Conservation (phyloP, 2,888 invertebrate genomes). For the Apodemia zela region DNA sequence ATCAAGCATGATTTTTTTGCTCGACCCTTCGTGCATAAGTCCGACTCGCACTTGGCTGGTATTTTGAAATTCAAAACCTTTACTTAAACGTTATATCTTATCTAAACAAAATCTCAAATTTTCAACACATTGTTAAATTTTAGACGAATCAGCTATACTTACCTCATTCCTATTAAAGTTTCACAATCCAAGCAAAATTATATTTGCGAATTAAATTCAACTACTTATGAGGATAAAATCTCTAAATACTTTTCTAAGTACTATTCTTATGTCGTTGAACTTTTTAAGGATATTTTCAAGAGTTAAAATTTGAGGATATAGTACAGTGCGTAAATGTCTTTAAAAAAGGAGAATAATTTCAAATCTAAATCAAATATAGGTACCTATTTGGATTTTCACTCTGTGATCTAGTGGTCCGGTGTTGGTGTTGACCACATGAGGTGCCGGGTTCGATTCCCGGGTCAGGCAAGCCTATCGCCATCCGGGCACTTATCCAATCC, state of each 20-base stretch:
- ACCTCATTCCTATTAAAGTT: background rate
- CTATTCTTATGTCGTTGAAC: background rate
- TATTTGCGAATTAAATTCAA: background rate
- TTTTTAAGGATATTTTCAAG: background rate
- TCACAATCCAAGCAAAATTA: background rate
- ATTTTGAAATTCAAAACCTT: no score
- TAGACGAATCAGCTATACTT: background rate
- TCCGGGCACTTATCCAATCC: no score
- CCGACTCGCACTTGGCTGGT: no score
- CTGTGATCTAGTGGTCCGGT: no score
- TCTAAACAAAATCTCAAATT: background rate
- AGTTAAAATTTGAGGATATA: background rate
- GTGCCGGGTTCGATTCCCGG: no score
- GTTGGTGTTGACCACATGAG: no score
- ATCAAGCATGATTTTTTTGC: no score
- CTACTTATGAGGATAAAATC: conserved; percentile 3
- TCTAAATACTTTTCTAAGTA: background rate
- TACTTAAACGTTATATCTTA: no score
- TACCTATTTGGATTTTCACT: no score
- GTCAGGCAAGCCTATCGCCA: no score
- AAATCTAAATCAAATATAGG: no score
- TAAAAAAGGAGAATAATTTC: background rate
- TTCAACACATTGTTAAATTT: background rate
- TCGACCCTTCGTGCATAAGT: no score
- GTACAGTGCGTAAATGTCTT: background rate